Conservation (phyloP, 2,888 invertebrate species). For the Melinopterus prodromus region DNA sequence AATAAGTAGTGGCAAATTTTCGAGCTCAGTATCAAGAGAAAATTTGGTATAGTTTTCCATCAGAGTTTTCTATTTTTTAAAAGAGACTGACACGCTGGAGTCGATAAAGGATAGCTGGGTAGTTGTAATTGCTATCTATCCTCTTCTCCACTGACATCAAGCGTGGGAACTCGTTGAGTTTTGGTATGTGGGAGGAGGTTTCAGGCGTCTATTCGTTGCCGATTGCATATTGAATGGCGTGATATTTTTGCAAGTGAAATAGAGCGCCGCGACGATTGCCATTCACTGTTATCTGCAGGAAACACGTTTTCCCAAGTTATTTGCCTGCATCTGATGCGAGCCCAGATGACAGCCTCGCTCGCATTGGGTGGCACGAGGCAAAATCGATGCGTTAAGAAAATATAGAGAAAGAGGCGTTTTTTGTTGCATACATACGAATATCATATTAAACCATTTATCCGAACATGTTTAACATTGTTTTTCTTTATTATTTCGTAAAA, state of each 20-base stretch:
- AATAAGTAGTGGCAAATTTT: not conserved
- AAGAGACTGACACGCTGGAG: no score
- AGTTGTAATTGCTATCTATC: no score
- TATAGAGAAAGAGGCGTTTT: conserved; percentile 10
- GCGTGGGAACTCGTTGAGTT: conserved; percentile 41
- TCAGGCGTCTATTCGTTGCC: conserved; percentile 45
- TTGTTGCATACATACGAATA: not conserved
- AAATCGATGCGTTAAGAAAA: conserved; percentile 13
- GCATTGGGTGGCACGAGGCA: not conserved
- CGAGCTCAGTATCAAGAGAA: no score
- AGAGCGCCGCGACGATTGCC: conserved; percentile 50
- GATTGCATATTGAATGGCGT: conserved; percentile 48
- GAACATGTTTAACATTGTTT: not conserved
- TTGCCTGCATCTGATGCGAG: conserved; percentile 47
- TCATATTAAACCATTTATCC: not conserved
- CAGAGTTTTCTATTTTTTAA: no score
- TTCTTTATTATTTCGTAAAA: no score
- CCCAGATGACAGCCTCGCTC: conserved; percentile 32
- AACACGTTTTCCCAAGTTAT: conserved; percentile 53
- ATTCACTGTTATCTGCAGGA: conserved; percentile 53
- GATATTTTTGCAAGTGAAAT: conserved; percentile 56
- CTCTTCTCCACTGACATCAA: not conserved
- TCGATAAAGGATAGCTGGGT: no score
- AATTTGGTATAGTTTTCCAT: no score
- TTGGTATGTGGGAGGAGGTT: not conserved